These are phyloP conservation scores for Melipona bicolor DNA, from an alignment of 2,888 invertebrate genomes.

Conservation along the genomic window DNA sequence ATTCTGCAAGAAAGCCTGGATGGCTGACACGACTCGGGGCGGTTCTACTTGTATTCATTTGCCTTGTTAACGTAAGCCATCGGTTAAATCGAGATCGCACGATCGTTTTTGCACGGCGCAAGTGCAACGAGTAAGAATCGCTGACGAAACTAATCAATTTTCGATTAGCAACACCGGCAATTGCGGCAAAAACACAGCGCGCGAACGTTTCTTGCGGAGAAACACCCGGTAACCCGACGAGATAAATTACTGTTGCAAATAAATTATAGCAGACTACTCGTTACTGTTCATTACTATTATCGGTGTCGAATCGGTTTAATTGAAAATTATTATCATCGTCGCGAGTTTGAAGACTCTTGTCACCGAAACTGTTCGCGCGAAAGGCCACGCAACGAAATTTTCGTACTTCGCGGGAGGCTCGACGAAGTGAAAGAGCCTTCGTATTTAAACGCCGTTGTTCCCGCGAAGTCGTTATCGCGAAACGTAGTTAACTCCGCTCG, in stretches of 20 bases:
- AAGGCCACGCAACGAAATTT: neutral
- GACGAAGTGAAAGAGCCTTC: neutral
- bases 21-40: neutral
- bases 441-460: neutral
- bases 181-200: conserved; percentile 9
- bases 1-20: neutral
- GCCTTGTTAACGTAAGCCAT: neutral
- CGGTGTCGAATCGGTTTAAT: neutral
- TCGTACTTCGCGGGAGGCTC: neutral
- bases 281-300: neutral
- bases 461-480: neutral
- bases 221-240: neutral
- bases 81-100: conserved; percentile 2
- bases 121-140: conserved; percentile 4
- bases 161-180: conserved; percentile 15
- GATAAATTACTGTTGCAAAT: neutral
- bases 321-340: neutral
- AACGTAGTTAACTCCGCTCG: neutral
- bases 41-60: neutral
- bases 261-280: neutral
- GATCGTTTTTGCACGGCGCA: conserved; percentile 2
- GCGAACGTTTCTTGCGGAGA: neutral
- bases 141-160: conserved; percentile 29
- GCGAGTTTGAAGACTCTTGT: neutral
- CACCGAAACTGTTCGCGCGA: no score